Evolutionary conservation across 2,113 vertebrate genomes (phyloP).

Genomic region (Orcinus orca): DNA sequence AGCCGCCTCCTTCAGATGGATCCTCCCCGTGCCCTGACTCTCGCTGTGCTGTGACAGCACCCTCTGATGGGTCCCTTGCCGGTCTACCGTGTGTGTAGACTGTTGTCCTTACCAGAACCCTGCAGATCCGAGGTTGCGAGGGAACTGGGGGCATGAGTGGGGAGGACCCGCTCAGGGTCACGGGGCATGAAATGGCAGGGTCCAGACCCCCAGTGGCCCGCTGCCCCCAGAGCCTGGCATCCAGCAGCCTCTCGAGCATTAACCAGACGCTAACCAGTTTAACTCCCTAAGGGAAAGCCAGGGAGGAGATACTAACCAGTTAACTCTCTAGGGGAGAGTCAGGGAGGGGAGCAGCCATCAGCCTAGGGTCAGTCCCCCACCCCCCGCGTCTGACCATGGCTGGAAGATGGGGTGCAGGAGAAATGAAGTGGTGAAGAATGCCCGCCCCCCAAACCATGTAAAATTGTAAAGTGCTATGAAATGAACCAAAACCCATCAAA

Average conservation of each 20-base stretch:
- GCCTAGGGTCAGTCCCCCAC: not conserved
- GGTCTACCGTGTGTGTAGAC: not conserved
- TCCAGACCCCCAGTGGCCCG: not conserved
- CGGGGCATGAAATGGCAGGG: no score
- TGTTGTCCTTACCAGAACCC: not conserved
- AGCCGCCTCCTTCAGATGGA: not conserved
- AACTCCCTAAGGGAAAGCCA: not conserved
- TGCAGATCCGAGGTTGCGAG: no score
- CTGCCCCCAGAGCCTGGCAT: not conserved
- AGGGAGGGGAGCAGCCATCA: not conserved
- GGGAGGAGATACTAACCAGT: not conserved
- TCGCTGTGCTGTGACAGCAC: fast-evolving
- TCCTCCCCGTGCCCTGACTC: not conserved
- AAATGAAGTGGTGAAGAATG: not conserved
- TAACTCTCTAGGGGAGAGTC: not conserved
- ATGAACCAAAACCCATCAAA: not conserved
- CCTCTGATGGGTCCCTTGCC: not conserved
- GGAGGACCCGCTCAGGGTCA: not conserved
- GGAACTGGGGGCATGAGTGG: not conserved
- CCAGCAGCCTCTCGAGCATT: not conserved
- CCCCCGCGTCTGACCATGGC: fast-evolving
- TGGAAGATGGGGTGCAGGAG: not conserved
- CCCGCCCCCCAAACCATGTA: not conserved
- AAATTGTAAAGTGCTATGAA: not conserved
- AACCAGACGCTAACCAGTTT: not conserved